Percentiles rank a stretch among this genome's conserved stretches.
These are phyloP conservation scores for Cricetomys ansorgei DNA, from an alignment of 2,113 vertebrate species.

Conservation along the genomic window DNA sequence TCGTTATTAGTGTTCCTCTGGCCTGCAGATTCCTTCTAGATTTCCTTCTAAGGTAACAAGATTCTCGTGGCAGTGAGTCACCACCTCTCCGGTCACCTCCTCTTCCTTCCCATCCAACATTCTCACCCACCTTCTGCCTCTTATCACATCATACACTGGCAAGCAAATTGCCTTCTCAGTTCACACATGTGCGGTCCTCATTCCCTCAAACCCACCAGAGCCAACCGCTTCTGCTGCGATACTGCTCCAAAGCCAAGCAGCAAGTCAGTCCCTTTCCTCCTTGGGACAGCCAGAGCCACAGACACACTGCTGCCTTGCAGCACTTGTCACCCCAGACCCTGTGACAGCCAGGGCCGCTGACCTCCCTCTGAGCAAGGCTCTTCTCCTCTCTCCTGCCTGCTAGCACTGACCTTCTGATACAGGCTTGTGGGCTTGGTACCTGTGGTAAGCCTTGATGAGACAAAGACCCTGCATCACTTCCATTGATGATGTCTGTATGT, in stretches of 20 bases:
- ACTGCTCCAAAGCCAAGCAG: background rate
- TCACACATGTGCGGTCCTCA: background rate
- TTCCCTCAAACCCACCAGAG: background rate
- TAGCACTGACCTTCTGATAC: background rate
- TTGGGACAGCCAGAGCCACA: background rate
- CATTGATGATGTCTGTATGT: background rate
- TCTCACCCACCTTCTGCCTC: background rate
- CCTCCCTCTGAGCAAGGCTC: background rate
- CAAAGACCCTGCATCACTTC: background rate
- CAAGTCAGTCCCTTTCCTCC: background rate
- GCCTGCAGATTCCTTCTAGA: background rate
- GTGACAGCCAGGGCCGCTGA: background rate
- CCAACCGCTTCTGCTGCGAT: background rate
- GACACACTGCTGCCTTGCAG: background rate
- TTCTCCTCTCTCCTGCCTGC: background rate
- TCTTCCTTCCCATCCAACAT: background rate
- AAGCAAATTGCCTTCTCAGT: background rate
- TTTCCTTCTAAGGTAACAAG: background rate
- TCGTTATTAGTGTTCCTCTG: background rate
- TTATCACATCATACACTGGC: background rate
- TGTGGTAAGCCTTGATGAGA: background rate
- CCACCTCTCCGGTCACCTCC: background rate
- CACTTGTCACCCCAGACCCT: background rate
- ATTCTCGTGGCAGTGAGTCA: background rate
- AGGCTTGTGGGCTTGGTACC: background rate